phyloP scores from a whole-genome alignment of 2,113 vertebrate genomes.

The Spea multiplicata region DNA sequence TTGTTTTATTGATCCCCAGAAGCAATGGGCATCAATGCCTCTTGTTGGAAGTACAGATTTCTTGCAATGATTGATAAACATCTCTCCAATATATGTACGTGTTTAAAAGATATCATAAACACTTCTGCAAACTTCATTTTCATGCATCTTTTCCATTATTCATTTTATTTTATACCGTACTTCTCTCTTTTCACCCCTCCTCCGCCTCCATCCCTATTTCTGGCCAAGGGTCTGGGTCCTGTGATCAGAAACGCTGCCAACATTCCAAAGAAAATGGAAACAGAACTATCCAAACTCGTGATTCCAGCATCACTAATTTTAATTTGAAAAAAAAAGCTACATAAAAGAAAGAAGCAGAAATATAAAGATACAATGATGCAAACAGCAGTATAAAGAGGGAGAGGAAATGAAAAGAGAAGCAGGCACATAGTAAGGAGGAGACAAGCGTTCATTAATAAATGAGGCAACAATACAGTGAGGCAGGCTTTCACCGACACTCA shows the following conservation, averaged over 20 bases:
- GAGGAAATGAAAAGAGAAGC: background rate
- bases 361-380: conserved; percentile 35
- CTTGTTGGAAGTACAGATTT: no score
- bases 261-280: conserved; percentile 48
- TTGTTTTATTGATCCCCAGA: no score
- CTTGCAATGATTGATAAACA: no score
- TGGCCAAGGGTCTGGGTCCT: conserved; percentile 53
- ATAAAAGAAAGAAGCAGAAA: conserved; percentile 16
- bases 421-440: background rate
- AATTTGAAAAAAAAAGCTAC: no score
- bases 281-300: conserved; percentile 47
- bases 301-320: conserved; percentile 39
- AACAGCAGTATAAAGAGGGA: background rate
- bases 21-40: no score
- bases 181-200: conserved; percentile 12
- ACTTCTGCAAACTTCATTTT: no score
- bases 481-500: no score
- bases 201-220: conserved; percentile 48
- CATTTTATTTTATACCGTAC: conserved; percentile 24
- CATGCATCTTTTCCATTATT: no score
- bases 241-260: conserved; percentile 41
- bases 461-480: no score
- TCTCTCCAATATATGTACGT: no score
- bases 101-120: no score
- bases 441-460: background rate